A percentile compares a stretch with the other conserved stretches of the same genome.
These are phyloP conservation scores for Mus pahari DNA, from an alignment of 2,113 vertebrate species.

Conservation along the genomic window DNA sequence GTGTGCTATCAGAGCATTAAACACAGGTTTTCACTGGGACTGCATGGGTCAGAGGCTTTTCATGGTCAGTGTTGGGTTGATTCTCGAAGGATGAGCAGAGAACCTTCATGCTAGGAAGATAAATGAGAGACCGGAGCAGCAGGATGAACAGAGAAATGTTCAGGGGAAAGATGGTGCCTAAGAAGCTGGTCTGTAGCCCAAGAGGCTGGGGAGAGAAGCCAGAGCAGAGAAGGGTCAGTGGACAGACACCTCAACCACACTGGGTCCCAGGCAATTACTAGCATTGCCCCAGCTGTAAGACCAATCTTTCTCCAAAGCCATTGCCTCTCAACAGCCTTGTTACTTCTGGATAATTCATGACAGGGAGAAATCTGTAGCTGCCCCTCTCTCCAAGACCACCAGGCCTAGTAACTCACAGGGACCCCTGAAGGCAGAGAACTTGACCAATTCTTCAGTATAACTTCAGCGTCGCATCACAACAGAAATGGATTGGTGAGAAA, in stretches of 20 bases:
- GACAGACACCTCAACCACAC: not conserved
- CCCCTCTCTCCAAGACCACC: not conserved
- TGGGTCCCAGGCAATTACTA: too few species aligned
- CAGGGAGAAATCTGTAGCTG: not conserved
- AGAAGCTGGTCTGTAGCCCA: not conserved
- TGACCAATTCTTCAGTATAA: not conserved
- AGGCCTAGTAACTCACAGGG: not conserved
- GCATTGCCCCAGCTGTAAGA: not conserved
- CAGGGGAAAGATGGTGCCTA: fast-evolving
- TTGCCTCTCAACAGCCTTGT: not conserved
- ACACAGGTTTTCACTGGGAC: not conserved
- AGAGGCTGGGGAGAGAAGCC: not conserved
- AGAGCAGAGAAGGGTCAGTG: not conserved
- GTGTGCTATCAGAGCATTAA: not conserved
- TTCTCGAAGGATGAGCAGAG: not conserved
- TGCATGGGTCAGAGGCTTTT: not conserved
- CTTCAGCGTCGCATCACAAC: not conserved
- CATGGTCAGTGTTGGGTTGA: not conserved
- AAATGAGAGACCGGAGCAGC: not conserved
- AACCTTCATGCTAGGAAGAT: not conserved
- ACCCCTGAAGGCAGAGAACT: not conserved
- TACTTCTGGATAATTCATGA: not conserved
- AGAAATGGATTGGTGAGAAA: too few species aligned
- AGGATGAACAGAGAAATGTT: not conserved
- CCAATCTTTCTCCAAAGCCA: not conserved